Conservation (phyloP, 2,797 vertebrate species). For the Enteromius radiatus region DNA sequence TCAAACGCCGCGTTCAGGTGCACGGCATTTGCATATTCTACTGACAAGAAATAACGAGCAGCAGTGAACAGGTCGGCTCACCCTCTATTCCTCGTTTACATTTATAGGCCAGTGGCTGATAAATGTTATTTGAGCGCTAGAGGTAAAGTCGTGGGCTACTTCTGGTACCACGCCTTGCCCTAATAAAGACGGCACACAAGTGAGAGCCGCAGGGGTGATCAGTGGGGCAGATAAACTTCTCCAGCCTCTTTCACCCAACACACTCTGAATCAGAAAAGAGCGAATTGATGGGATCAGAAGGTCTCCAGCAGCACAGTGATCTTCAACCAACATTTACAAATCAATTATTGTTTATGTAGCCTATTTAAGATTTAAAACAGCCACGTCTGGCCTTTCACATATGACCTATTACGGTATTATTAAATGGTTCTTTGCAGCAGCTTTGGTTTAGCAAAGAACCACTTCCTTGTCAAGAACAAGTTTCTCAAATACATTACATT, state of each 20-base stretch:
- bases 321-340: background rate
- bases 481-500: background rate
- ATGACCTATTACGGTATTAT: background rate
- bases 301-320: background rate
- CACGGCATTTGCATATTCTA: background rate
- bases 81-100: background rate
- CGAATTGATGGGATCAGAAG: constrained; percentile 45
- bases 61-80: background rate
- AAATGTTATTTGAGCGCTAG: constrained; percentile 34
- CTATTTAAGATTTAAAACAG: background rate
- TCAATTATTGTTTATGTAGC: background rate
- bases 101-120: constrained; percentile 17
- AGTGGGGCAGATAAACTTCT: constrained; percentile 62
- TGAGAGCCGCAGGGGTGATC: constrained; percentile 70
- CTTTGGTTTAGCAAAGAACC: background rate
- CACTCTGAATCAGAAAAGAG: constrained; percentile 72
- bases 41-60: background rate
- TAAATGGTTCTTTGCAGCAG: background rate
- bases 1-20: background rate
- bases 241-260: constrained; percentile 71
- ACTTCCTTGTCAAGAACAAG: background rate
- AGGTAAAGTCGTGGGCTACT: constrained; percentile 44
- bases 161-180: constrained; percentile 60
- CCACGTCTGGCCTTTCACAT: background rate
- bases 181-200: constrained; percentile 55